Conservation (phyloP, 2,888 invertebrate genomes). For the Sturmia bella region DNA sequence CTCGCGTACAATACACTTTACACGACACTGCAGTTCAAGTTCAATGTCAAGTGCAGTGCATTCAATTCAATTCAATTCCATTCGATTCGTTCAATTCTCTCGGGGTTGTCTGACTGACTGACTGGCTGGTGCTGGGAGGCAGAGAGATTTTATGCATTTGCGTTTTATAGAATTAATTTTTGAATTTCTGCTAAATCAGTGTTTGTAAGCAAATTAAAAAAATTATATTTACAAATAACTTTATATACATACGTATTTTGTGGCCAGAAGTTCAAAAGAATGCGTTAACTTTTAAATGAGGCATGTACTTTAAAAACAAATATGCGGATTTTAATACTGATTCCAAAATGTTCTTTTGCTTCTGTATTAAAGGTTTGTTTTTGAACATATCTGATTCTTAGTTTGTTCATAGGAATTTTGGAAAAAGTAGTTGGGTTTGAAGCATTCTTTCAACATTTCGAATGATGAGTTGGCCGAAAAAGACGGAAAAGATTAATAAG, state of each 20-base stretch:
- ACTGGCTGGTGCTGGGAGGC: neutral
- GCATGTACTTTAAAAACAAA: neutral
- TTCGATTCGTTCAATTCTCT: slow-evolving; percentile 19
- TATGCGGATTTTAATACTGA: too few species aligned
- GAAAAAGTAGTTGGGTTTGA: too few species aligned
- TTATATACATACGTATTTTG: slow-evolving; percentile 7
- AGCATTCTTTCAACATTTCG: too few species aligned
- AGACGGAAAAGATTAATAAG: too few species aligned
- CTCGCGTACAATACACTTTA: slow-evolving; percentile 61
- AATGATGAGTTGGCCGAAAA: too few species aligned
- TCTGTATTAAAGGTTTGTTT: too few species aligned
- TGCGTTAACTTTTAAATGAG: neutral
- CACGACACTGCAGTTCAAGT: slow-evolving; percentile 77
- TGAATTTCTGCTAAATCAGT: slow-evolving; percentile 20
- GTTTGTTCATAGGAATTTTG: too few species aligned
- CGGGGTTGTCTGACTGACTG: neutral
- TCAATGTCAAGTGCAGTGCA: slow-evolving; percentile 78
- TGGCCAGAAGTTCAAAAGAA: slow-evolving; percentile 15
- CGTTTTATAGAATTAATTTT: slow-evolving; percentile 30
- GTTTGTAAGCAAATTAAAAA: neutral
- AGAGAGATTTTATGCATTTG: slow-evolving; percentile 12
- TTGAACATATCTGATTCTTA: too few species aligned
- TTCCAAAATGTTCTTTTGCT: too few species aligned
- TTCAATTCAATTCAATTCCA: slow-evolving; percentile 45
- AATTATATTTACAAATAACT: slow-evolving; percentile 26